Evolutionary conservation across 1,140 invertebrate genomes (phyloP).

Genomic region (Monochamus saltuarius): DNA sequence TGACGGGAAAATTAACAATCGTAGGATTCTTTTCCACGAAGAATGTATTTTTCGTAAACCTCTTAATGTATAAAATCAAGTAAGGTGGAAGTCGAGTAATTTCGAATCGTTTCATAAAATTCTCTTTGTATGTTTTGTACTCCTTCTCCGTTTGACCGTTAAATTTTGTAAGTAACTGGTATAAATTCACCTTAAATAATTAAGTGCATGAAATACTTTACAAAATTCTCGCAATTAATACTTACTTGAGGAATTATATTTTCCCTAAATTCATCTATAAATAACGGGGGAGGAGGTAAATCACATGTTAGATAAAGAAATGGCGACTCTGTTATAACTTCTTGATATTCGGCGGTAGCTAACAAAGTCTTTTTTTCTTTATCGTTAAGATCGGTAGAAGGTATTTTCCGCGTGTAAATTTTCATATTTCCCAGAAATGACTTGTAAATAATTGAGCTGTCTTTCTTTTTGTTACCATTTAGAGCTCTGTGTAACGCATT

Average conservation of each 20-base stretch:
- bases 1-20: conserved; percentile 99
- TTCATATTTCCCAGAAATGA: conserved; percentile 95
- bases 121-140: conserved; percentile 99
- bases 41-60: conserved; percentile 99
- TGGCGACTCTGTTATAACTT: conserved; percentile 83
- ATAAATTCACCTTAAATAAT: conserved; percentile 87
- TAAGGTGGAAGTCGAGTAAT: conserved; percentile 94
- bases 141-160: conserved; percentile 95
- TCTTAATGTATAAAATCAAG: conserved; percentile 95
- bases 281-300: conserved; percentile 92
- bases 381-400: conserved; percentile 90
- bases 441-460: conserved; percentile 91
- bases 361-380: conserved; percentile 79
- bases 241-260: conserved; percentile 96
- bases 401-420: conserved; percentile 92
- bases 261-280: conserved; percentile 95
- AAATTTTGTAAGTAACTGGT: conserved; percentile 91
- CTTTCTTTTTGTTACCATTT: conserved; percentile 81
- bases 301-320: conserved; percentile 97
- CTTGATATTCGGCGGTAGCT: conserved; percentile 83
- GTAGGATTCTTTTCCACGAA: conserved; percentile 99
- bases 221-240: too few species aligned
- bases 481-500: conserved; percentile 90
- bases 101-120: conserved; percentile 96
- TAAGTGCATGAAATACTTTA: too few species aligned